phyloP scores from a whole-genome alignment of 2,888 invertebrate genomes.

The Urechis unicinctus region DNA sequence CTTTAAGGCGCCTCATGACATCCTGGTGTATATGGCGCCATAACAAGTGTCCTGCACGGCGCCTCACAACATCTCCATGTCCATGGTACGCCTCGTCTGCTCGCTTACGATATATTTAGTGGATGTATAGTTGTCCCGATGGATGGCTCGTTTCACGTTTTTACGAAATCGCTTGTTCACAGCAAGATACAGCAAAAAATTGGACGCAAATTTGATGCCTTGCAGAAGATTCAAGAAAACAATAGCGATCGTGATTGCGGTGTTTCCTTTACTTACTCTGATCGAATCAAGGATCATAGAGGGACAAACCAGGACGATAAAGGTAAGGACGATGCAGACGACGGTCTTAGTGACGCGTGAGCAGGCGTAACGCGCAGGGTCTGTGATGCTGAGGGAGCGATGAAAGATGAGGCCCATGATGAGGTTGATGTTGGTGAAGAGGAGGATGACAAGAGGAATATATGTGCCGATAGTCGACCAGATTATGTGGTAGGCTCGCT shows the following conservation, averaged over 20 bases:
- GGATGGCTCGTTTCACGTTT: neutral
- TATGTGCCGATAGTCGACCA: conserved; percentile 1
- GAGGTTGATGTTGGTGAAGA: conserved; percentile 1
- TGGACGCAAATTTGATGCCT: conserved; percentile 6
- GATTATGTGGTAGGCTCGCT: neutral
- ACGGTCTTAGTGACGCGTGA: conserved; percentile 6
- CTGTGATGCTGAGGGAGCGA: neutral
- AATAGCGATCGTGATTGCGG: neutral
- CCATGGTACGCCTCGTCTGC: neutral
- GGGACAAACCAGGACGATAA: conserved; percentile 7
- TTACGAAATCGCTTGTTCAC: conserved; percentile 3
- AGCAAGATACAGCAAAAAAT: conserved; percentile 8
- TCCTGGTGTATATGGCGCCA: no score
- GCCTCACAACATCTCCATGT: neutral
- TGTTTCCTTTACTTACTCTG: neutral
- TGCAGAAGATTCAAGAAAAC: conserved; percentile 2
- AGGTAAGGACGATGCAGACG: conserved; percentile 5
- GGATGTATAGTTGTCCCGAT: neutral
- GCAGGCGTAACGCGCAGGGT: conserved; percentile 3
- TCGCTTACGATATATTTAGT: neutral
- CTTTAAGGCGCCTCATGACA: no score
- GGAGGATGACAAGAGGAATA: conserved; percentile 3
- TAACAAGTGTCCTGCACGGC: no score
- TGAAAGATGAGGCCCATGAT: neutral
- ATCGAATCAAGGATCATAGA: conserved; percentile 7